Base-by-base conservation (phyloP, 2,888 invertebrate species). In the Lypha dubia region DNA sequence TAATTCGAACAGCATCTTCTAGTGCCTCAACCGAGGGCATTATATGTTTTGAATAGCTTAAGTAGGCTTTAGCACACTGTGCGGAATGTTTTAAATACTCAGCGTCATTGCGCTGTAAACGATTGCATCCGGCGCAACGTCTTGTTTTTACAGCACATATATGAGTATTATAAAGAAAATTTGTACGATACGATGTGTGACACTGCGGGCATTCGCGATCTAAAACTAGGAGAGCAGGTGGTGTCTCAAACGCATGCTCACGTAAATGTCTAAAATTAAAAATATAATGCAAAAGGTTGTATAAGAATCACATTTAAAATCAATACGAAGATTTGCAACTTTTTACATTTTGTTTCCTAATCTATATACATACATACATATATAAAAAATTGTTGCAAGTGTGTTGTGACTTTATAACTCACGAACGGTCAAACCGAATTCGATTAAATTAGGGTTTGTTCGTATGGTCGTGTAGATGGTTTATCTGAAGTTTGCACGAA, bases 131-230 rank as follows among this genome's bases (percentile, higher is more conserved):
- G 13, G 90, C 90, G 85, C 92, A 92, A 53, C 88, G 88, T 67
- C 88, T 88, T 17, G 90, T 89, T 56, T 88, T 89, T 13, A 91
- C 87, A 24, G 92, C 90, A 87, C 92, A 92, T 0, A 88, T 86
- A 87, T 92, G 92, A 79, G 89, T 91, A 73, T 92, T 91, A 70
- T 91, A 92, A 11, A 92, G 88, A 82, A 89, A 92, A 82, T 91
- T 91, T 4, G 92, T 92, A 62, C 89, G 85, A 87, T 90, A 92
- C 9, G 90, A 88, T 38, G 88, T 87, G 51, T 88, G 89, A 86
- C 92, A 92, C 68, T 89, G 87, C 5, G 89, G 90, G 77, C 92
- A 92, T 79, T 89, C 88, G 41, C 91, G 89, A 70, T 92, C 91
- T n/a, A 90, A 87, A 17, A 91, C 89, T 46, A 86, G 87, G 20